These are phyloP conservation scores for Ciconia maguari DNA, from an alignment of 2,113 vertebrate species.

Conservation along the genomic window DNA sequence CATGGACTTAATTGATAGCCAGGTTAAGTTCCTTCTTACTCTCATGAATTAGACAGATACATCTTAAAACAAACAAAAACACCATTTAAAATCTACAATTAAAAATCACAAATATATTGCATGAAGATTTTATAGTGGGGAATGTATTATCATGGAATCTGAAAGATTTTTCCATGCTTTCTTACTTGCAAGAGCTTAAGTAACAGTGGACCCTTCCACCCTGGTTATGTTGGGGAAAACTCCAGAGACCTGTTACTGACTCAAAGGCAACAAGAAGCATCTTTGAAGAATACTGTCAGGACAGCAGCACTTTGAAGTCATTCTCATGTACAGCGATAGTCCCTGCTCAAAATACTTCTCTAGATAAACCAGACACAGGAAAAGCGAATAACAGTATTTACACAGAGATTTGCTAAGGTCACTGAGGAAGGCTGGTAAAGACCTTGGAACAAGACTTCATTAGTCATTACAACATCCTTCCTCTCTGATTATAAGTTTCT, in stretches of 20 bases:
- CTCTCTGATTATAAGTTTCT: background rate
- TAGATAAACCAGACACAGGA: background rate
- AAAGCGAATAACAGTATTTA: background rate
- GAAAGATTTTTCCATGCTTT: background rate
- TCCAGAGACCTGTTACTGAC: background rate
- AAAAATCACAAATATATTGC: background rate
- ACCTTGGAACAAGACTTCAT: background rate
- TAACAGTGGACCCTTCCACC: background rate
- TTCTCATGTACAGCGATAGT: background rate
- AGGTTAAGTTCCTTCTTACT: background rate
- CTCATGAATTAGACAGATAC: background rate
- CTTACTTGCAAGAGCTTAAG: background rate
- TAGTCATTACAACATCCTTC: background rate
- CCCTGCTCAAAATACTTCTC: background rate
- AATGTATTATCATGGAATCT: background rate
- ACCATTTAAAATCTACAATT: background rate
- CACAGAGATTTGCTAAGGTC: background rate
- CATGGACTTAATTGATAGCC: background rate
- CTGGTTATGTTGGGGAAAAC: background rate
- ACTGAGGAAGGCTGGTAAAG: background rate
- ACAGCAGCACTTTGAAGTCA: background rate
- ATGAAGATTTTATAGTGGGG: background rate
- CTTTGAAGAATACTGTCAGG: background rate
- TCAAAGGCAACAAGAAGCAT: background rate
- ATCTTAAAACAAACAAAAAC: background rate